These are phyloP conservation scores for Dendrocincla fuliginosa DNA, from an alignment of 2,797 vertebrate species.

Conservation along the genomic window DNA sequence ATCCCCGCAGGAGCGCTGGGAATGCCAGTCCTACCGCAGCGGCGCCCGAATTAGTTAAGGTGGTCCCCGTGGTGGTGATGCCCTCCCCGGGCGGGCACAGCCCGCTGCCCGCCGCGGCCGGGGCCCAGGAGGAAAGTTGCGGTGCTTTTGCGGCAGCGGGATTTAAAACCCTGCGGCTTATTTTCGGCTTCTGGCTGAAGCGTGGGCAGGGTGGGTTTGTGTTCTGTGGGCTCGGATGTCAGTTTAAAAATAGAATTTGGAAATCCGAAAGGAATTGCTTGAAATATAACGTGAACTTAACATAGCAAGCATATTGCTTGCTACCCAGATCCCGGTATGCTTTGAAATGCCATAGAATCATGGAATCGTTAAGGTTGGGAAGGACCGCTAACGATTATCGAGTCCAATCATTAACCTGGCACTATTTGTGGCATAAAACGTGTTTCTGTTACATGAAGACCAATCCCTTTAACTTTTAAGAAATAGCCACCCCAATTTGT, in stretches of 20 bases:
- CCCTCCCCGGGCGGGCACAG: neutral
- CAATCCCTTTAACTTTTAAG: neutral
- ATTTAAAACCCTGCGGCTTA: neutral
- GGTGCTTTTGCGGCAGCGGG: neutral
- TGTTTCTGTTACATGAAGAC: neutral
- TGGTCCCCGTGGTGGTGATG: rapidly evolving
- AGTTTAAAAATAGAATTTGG: neutral
- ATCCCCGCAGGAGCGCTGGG: neutral
- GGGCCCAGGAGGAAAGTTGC: neutral
- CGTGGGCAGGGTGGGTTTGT: neutral
- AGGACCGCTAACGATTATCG: neutral
- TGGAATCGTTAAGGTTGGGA: neutral
- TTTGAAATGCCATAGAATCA: neutral
- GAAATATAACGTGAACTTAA: neutral
- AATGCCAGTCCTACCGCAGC: neutral
- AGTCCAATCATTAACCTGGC: neutral
- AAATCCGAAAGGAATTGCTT: neutral
- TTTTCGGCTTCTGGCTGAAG: neutral
- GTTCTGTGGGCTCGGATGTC: neutral
- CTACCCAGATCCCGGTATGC: rapidly evolving
- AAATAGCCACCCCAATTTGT: rapidly evolving
- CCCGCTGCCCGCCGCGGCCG: neutral
- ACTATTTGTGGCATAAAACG: neutral
- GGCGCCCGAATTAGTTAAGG: neutral
- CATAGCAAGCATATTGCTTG: neutral